A percentile compares a stretch with the other conserved stretches of the same genome.
These are phyloP conservation scores for Melierax canorus DNA, from an alignment of 2,113 vertebrate genomes.

Conservation along the genomic window DNA sequence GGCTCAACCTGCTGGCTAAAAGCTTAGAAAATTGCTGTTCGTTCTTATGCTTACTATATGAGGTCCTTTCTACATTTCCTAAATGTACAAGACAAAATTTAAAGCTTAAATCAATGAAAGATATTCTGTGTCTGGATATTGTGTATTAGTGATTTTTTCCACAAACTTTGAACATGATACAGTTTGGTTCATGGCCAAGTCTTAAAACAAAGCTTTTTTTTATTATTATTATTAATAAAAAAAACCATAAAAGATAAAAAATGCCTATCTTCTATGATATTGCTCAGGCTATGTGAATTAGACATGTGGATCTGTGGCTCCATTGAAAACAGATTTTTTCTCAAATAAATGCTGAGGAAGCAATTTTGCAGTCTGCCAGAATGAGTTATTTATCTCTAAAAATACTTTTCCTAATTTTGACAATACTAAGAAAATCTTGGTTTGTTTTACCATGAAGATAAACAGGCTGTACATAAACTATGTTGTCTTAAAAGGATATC, in stretches of 20 bases:
- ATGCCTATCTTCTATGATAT: background rate
- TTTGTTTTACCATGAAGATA: background rate
- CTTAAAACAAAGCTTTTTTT: background rate
- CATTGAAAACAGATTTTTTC: constrained; percentile 39
- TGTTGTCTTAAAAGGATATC: background rate
- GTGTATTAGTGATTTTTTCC: background rate
- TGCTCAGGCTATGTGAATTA: background rate
- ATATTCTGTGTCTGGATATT: background rate
- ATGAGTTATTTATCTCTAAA: constrained; percentile 8
- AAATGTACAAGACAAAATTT: background rate
- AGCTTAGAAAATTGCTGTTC: background rate
- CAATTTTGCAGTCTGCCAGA: constrained; percentile 9
- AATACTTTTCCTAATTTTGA: constrained; percentile 1
- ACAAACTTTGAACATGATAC: background rate
- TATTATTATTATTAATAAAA: background rate
- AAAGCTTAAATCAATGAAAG: background rate
- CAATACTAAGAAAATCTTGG: background rate
- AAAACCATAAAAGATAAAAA: background rate
- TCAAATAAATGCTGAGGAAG: constrained; percentile 29
- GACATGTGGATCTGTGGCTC: background rate
- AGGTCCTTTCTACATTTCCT: background rate
- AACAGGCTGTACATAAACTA: background rate
- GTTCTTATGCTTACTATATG: background rate
- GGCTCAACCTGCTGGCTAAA: background rate
- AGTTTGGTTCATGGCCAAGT: background rate